Percentiles rank a stretch among this genome's conserved stretches.
These are phyloP conservation scores for Sebastes trivittatus DNA, from an alignment of 2,797 vertebrate species.

Conservation along the genomic window DNA sequence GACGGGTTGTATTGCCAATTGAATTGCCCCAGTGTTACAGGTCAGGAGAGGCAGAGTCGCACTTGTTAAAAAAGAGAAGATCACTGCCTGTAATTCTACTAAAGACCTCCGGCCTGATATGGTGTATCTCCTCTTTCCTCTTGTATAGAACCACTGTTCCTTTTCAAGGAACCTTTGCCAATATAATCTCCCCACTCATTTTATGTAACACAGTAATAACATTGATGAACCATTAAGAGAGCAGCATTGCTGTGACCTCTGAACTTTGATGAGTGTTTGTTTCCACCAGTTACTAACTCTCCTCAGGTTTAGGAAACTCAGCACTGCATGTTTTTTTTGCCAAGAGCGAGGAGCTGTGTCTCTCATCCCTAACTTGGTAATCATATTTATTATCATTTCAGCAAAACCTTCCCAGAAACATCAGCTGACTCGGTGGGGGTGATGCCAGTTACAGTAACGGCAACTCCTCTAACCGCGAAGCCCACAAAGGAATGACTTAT, in stretches of 20 bases:
- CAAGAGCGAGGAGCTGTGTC: conserved; percentile 38
- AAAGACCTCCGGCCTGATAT: conserved; percentile 38
- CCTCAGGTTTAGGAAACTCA: conserved; percentile 60
- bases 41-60: conserved; percentile 54
- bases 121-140: conserved; percentile 23
- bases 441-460: conserved; percentile 46
- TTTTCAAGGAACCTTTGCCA: conserved; percentile 53
- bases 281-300: conserved; percentile 53
- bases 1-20: conserved; percentile 69
- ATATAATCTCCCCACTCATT: conserved; percentile 39
- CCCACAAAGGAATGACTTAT: conserved; percentile 68
- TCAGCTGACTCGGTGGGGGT: conserved; percentile 29
- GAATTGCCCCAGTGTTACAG: conserved; percentile 64
- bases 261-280: conserved; percentile 47
- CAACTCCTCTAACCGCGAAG: conserved; percentile 31
- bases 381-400: conserved; percentile 71
- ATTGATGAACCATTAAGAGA: conserved; percentile 33
- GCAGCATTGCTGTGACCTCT: conserved; percentile 42
- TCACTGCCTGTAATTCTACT: conserved; percentile 57
- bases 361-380: conserved; percentile 32
- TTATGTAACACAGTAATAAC: conserved; percentile 24
- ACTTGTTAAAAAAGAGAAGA: conserved; percentile 41
- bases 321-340: conserved; percentile 21
- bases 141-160: conserved; percentile 59
- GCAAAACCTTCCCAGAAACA: conserved; percentile 61